Conservation (phyloP, 2,113 vertebrate species). For the Albula glossodonta region DNA sequence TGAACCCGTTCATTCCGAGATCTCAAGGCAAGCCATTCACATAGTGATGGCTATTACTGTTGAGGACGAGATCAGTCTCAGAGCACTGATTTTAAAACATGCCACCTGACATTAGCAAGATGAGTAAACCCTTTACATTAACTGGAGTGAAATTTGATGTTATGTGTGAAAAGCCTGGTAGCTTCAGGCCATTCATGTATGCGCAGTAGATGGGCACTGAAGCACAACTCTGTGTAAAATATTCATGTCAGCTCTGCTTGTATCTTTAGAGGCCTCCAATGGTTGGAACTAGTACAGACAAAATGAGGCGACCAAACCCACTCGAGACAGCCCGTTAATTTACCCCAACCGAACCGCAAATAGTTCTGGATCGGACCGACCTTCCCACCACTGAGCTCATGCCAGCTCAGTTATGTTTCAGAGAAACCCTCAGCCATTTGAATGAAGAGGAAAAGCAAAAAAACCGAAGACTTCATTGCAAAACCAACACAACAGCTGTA, state of each 20-base stretch:
- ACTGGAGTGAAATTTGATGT: not conserved
- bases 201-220: not conserved
- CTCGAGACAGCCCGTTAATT: not conserved
- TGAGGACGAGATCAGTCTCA: not conserved
- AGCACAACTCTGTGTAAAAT: conserved; percentile 14
- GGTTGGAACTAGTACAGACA: not conserved
- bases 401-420: not conserved
- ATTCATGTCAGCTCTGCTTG: conserved; percentile 13
- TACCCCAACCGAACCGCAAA: not conserved
- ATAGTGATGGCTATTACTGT: not conserved
- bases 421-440: not conserved
- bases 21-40: not conserved
- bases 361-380: not conserved
- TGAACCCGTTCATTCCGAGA: not conserved
- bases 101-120: not conserved
- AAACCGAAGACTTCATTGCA: not conserved
- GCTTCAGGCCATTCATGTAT: not conserved
- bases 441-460: not conserved
- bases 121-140: conserved; percentile 3
- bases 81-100: not conserved
- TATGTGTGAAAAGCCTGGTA: not conserved
- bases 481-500: not conserved
- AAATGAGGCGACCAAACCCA: not conserved
- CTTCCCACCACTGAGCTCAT: not conserved
- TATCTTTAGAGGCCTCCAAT: not conserved